A percentile compares a stretch with the other conserved stretches of the same genome.
phyloP scores from a whole-genome alignment of 2,797 vertebrate genomes.

The Miichthys miiuy region DNA sequence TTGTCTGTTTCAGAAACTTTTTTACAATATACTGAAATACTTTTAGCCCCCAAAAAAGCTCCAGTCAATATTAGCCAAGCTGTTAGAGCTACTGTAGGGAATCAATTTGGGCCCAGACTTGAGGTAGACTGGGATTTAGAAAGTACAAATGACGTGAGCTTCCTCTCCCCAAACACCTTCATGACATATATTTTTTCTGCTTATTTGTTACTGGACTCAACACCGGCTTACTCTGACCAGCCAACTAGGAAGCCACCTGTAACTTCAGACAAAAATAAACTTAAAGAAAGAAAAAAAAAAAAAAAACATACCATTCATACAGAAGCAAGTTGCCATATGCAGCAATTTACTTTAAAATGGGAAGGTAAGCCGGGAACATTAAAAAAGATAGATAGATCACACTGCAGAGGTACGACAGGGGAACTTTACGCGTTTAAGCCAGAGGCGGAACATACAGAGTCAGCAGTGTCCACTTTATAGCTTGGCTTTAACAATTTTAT shows the following conservation, averaged over 20 bases:
- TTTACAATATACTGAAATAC: conserved; percentile 12
- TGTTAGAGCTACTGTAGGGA: conserved; percentile 15
- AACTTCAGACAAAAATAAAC: conserved; percentile 1
- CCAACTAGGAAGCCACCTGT: conserved; percentile 29
- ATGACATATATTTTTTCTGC: not conserved
- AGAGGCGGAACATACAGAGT: conserved; percentile 48
- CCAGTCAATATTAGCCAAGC: conserved; percentile 23
- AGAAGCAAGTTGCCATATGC: not conserved
- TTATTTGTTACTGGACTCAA: conserved; percentile 14
- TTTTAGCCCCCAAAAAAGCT: not conserved
- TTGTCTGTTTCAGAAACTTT: not conserved
- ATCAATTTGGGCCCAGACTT: conserved; percentile 22
- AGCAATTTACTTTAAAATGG: not conserved
- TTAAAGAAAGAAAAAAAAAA: not conserved
- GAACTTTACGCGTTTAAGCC: conserved; percentile 45
- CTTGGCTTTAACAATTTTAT: conserved; percentile 39
- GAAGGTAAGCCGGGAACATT: not conserved
- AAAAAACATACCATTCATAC: not conserved
- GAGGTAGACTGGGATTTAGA: conserved; percentile 16
- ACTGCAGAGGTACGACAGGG: conserved; percentile 30
- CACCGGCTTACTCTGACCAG: not conserved
- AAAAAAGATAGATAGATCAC: conserved; percentile 13
- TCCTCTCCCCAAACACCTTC: not conserved
- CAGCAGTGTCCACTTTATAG: conserved; percentile 58
- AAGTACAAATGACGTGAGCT: conserved; percentile 18